A percentile compares a stretch with the other conserved stretches of the same genome.
These are phyloP conservation scores for Halictus rubicundus DNA, from an alignment of 1,140 invertebrate genomes.

Conservation along the genomic window DNA sequence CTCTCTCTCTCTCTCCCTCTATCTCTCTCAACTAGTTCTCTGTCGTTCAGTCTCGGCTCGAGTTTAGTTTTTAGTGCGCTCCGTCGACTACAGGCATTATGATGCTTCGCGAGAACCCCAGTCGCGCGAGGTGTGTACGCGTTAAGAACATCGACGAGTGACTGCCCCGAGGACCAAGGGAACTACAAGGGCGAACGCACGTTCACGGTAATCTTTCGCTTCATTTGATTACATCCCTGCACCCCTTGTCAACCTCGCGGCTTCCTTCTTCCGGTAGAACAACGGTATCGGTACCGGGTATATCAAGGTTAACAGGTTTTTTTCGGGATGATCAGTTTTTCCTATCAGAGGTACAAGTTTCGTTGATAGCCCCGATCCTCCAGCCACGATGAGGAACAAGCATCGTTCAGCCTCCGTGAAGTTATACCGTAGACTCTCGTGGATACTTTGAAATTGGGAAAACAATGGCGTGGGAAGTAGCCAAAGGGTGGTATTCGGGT, in stretches of 20 bases:
- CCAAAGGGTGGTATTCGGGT: not conserved
- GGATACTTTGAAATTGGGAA: not conserved
- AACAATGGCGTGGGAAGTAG: not conserved
- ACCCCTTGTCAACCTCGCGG: no score
- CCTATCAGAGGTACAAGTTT: not conserved
- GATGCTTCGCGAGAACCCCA: not conserved
- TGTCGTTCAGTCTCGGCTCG: no score
- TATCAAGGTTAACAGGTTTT: constrained; percentile 28
- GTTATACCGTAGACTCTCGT: not conserved
- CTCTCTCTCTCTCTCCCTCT: no score
- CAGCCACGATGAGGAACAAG: not conserved
- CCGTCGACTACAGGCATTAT: not conserved
- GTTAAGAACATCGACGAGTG: constrained; percentile 11
- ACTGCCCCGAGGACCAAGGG: not conserved
- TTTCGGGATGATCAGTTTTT: not conserved
- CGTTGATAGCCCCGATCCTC: not conserved
- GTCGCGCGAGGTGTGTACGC: constrained; percentile 8
- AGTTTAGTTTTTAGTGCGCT: not conserved
- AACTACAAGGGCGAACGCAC: no score
- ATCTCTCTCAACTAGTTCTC: no score
- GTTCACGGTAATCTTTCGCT: not conserved
- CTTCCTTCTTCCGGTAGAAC: no score
- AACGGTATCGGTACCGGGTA: no score
- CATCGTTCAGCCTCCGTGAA: not conserved
- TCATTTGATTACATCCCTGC: not conserved